A percentile compares a stretch with the other conserved stretches of the same genome.
Conservation (phyloP, 1,140 invertebrate genomes). For the Elysia chlorotica region DNA sequence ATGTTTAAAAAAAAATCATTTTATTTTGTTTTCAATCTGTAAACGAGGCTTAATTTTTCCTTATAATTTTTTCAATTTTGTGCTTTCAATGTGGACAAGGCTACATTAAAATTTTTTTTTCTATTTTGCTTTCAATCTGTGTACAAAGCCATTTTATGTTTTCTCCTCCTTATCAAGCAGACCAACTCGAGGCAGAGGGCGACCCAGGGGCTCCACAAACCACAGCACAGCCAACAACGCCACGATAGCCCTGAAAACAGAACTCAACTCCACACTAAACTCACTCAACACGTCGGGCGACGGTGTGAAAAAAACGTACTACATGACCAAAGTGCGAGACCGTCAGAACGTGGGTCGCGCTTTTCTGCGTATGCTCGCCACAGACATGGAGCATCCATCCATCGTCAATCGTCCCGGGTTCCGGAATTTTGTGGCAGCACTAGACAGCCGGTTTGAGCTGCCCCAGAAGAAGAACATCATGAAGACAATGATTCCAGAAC, state of each 20-base stretch:
- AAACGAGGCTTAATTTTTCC: too few species aligned
- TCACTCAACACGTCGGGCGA: neutral
- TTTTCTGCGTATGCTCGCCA: conserved; percentile 13
- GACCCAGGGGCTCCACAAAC: neutral
- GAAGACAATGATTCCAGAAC: conserved; percentile 4
- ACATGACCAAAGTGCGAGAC: conserved; percentile 1
- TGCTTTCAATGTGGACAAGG: too few species aligned
- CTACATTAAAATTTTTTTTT: too few species aligned
- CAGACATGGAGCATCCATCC: neutral
- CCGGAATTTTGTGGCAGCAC: conserved; percentile 6
- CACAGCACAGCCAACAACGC: neutral
- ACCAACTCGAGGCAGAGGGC: too few species aligned
- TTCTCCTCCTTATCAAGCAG: neutral
- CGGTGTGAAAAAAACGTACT: conserved; percentile 4
- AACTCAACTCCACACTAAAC: too few species aligned
- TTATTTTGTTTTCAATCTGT: too few species aligned
- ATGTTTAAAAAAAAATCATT: too few species aligned
- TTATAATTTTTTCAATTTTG: too few species aligned
- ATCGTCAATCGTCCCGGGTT: conserved; percentile 11
- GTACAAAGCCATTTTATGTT: too few species aligned
- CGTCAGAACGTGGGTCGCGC: conserved; percentile 1
- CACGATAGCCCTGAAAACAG: neutral
- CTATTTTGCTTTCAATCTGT: too few species aligned
- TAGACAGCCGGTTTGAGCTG: conserved; percentile 11
- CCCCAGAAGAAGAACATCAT: conserved; percentile 8